Conservation (phyloP, 1,140 invertebrate genomes). For the Copidosoma floridanum region DNA sequence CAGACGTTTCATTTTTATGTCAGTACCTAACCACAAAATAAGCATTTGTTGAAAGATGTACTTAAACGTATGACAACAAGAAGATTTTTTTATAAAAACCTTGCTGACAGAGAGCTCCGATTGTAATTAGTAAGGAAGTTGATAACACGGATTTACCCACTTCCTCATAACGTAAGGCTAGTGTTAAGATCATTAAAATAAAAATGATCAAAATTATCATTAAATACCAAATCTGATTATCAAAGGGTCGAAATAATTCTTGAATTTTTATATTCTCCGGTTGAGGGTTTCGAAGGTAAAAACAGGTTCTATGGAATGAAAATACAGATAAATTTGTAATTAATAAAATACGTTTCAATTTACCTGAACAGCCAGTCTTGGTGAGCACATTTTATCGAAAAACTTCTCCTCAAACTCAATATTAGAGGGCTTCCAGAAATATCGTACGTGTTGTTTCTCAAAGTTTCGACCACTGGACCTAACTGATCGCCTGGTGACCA, state of each 20-base stretch:
- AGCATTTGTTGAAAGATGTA: too few species aligned
- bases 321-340: too few species aligned
- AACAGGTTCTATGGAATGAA: constrained; percentile 14
- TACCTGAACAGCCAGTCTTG: too few species aligned
- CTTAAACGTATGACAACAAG: background rate
- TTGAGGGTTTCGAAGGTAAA: constrained; percentile 22
- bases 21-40: constrained; percentile 8
- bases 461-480: constrained; percentile 6
- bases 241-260: constrained; percentile 5
- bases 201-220: background rate
- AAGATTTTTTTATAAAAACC: background rate
- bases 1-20: constrained; percentile 1
- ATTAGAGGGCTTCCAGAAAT: background rate
- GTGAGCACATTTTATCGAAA: too few species aligned
- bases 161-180: constrained; percentile 1
- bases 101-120: constrained; percentile 14
- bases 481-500: background rate
- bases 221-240: constrained; percentile 1
- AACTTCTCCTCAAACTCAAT: too few species aligned
- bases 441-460: background rate
- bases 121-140: constrained; percentile 1
- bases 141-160: too few species aligned
- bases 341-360: too few species aligned
- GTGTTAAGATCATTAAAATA: background rate
- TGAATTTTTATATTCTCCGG: background rate